Evolutionary conservation across 2,113 vertebrate species (phyloP), one percentile per base, ranked within the genome.

Genomic region (Nesospiza acunhae): DNA sequence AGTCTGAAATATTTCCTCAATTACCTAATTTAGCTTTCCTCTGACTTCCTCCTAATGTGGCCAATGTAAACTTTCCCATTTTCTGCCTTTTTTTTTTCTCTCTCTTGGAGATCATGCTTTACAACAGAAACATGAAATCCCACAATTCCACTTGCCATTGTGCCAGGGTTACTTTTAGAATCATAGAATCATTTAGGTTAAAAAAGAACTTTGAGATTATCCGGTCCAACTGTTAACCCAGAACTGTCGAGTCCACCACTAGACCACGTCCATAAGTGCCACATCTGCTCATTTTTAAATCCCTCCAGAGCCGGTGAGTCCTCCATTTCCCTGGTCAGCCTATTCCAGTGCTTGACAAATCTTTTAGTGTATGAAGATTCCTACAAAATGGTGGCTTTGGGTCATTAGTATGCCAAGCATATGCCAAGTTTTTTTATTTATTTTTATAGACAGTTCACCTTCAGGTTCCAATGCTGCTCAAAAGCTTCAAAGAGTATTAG

Each of bases 11-110:
- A 93, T 91, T 92, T 89, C 93, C 78, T 83, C 70, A 84, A 9
- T 93, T 92, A 83, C 74, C 47, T 93, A 90, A 91, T 86, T 87
- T 44, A 86, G n/a, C 42, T 86, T 82, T 93, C 75, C 86, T 96
- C 68, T 81, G 6, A 82, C 41, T 93, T 97, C 86, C 47, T 80
- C 41, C 41, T 74, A 64, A 94, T 31, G 64, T 27, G 26, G 64
- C 47, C 90, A 97, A 87, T 80, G 42, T 81, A 94, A 89, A 96
- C 56, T 74, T 89, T 87, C 15, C 58, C 2, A 1, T 91, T 96
- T 94, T 94, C 75, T 94, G 44, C 35, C 2, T 92, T 44, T 69
- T 72, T 82, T 72, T 85, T 72, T 62, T 11, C 15, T 59, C 63
- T 62, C n/a, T 66, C 47, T 78, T 58, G 67, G 58, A 93, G 62